phyloP scores from a whole-genome alignment of 2,888 invertebrate species.

The Hipparchia sbordonii region DNA sequence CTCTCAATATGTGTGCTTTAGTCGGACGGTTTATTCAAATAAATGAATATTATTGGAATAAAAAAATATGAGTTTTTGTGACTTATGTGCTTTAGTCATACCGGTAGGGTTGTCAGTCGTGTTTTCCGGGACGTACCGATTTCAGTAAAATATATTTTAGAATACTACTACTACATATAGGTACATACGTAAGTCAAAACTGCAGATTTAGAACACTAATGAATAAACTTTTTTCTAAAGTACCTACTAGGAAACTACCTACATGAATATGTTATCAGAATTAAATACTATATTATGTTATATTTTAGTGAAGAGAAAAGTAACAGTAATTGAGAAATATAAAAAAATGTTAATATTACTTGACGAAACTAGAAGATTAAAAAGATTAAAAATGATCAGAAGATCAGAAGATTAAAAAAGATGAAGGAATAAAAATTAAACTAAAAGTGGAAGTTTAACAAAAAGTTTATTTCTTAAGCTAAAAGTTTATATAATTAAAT shows the following conservation, averaged over 20 bases:
- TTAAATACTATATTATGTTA: not conserved
- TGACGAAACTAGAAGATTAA: not conserved
- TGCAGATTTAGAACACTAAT: not conserved
- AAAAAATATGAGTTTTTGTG: too few species aligned
- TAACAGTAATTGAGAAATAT: not conserved
- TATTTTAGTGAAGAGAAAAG: not conserved
- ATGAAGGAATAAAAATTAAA: conserved; percentile 7
- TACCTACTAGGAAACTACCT: not conserved
- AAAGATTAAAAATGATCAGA: not conserved
- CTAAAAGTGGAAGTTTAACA: not conserved
- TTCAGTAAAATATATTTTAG: not conserved
- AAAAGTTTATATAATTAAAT: conserved; percentile 4
- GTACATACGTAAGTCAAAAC: not conserved
- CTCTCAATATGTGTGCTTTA: too few species aligned
- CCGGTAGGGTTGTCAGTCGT: not conserved
- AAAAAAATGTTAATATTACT: not conserved
- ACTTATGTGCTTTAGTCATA: too few species aligned
- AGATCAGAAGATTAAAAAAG: not conserved
- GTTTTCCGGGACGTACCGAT: conserved; percentile 1
- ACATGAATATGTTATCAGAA: not conserved
- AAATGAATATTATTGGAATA: too few species aligned
- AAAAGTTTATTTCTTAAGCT: conserved; percentile 14
- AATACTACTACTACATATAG: not conserved
- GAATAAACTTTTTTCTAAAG: not conserved
- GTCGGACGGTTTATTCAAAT: too few species aligned